phyloP scores from a whole-genome alignment of 1,140 invertebrate genomes.

The Hylaeus volcanicus region DNA sequence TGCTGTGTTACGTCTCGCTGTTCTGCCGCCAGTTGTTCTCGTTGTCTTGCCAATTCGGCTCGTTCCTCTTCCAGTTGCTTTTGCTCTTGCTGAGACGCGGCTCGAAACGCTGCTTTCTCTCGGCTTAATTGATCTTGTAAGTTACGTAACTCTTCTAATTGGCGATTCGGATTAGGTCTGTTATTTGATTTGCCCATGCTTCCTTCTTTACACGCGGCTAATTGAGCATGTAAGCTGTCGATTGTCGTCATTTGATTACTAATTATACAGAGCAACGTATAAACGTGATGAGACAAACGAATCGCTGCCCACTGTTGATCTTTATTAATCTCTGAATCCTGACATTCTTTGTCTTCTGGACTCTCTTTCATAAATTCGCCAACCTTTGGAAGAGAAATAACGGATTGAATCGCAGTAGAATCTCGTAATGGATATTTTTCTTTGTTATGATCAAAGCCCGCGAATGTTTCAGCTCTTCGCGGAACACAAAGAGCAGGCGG shows the following conservation, averaged over 20 bases:
- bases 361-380: conserved; percentile 58
- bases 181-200: conserved; percentile 80
- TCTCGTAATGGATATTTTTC: conserved; percentile 81
- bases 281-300: conserved; percentile 89
- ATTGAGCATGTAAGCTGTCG: conserved; percentile 86
- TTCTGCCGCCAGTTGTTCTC: conserved; percentile 86
- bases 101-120: conserved; percentile 89
- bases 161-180: conserved; percentile 81
- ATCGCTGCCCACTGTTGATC: conserved; percentile 88
- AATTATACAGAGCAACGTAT: conserved; percentile 90
- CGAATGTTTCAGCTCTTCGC: conserved; percentile 95
- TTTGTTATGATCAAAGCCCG: conserved; percentile 91
- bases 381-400: conserved; percentile 60
- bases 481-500: conserved; percentile 88
- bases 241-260: conserved; percentile 93
- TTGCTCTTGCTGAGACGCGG: conserved; percentile 83
- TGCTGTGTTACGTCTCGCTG: conserved; percentile 92
- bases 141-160: conserved; percentile 87
- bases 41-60: conserved; percentile 81
- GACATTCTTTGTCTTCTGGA: conserved; percentile 60
- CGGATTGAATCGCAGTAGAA: conserved; percentile 66
- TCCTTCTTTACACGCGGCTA: conserved; percentile 80
- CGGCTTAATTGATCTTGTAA: conserved; percentile 89
- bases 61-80: conserved; percentile 85
- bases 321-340: conserved; percentile 69